Base-by-base conservation (phyloP, 2,113 vertebrate genomes). In the Hylia prasina region DNA sequence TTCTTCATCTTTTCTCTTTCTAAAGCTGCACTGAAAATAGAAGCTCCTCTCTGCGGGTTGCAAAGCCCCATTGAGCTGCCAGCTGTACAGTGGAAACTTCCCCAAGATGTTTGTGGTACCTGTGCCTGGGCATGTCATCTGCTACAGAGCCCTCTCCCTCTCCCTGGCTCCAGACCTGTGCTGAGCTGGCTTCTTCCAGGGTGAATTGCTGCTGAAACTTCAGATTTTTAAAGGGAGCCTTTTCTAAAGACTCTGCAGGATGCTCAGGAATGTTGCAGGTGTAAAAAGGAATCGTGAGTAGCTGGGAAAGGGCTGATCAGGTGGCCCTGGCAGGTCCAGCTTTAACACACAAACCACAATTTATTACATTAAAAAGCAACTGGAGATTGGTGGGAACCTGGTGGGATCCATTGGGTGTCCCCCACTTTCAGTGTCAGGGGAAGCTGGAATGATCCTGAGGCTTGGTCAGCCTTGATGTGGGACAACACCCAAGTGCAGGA, bases 131-230 rank as follows among this genome's bases (percentile, higher is more conserved):
- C 21, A 13, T 80, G 64, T 73, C 83, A 78, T 35, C 82, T 82
- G 93, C 87, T 57, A 2, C 68, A 28, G 54, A 33, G 21, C 75
- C 37, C 9, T 83, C 80, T n/a, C n/a, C n/a, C n/a, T n/a, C n/a
- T n/a, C n/a, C n/a, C n/a, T 24, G 35, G 17, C 80, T 77, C 37
- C 83, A 89, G 76, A 5, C n/a, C 72, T 16, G 25, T 83, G 94
- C 95, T 93, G 96, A 94, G 84, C 93, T 89, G 95, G 90, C 92
- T 81, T 14, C 75, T 91, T 47, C 33, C 70, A 6, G 94, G 39
- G 11, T 9, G n/a, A 81, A 82, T 87, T 48, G 73, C 78, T 94
- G 92, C 94, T 94, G 96, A 82, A 80, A 60, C 11, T 0, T n/a
- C 75, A 69, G 37, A 4, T 76, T 86, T 68, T 83, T 24, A 23